These are phyloP conservation scores for Melozone crissalis DNA, from an alignment of 2,113 vertebrate species.

Conservation along the genomic window DNA sequence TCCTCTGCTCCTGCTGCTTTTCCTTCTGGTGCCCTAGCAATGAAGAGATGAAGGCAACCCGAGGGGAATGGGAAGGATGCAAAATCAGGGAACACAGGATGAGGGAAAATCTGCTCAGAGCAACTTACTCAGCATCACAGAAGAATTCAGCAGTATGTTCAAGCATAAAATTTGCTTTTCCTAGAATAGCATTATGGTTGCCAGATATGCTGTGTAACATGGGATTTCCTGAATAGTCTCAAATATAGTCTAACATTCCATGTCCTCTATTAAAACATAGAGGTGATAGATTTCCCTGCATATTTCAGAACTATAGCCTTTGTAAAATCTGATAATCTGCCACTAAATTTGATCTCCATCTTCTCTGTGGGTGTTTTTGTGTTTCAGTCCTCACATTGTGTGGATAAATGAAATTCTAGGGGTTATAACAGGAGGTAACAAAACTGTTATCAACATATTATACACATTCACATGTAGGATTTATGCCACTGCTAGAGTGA, in stretches of 20 bases:
- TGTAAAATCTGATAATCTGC: neutral
- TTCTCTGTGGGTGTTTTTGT: neutral
- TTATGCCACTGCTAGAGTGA: neutral
- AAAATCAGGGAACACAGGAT: conserved; percentile 35
- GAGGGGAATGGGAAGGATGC: conserved; percentile 4
- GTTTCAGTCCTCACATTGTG: neutral
- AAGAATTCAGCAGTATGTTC: neutral
- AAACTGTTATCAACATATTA: neutral
- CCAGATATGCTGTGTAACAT: neutral
- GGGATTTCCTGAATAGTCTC: neutral
- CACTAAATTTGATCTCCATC: neutral
- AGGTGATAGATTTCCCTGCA: neutral
- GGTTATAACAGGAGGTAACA: neutral
- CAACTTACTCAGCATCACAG: neutral
- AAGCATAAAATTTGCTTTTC: conserved; percentile 44
- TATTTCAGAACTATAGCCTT: neutral
- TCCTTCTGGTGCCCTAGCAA: conserved; percentile 46
- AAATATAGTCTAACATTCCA: neutral
- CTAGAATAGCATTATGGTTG: neutral
- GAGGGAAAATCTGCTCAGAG: conserved; percentile 36
- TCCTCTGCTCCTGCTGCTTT: conserved; percentile 58
- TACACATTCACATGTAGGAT: neutral
- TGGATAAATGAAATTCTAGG: neutral
- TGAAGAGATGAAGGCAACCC: neutral
- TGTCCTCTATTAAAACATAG: neutral